These are phyloP conservation scores for Whitmania pigra DNA, from an alignment of 1,140 invertebrate species.

Conservation along the genomic window DNA sequence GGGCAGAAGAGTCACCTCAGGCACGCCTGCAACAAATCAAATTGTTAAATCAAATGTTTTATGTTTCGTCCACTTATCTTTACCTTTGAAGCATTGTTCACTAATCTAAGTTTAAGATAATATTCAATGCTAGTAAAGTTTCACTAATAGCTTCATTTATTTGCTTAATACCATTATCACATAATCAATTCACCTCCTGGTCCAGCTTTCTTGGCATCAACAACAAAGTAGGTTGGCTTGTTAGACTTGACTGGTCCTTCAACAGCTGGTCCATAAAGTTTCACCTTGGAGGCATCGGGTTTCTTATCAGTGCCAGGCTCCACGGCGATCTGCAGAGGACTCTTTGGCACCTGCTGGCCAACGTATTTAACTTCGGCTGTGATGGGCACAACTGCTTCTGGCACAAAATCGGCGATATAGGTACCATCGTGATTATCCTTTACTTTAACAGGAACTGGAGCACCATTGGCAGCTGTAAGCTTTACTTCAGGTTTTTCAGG, in stretches of 20 bases:
- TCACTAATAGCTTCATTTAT: neutral
- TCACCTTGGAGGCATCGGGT: constrained; percentile 11
- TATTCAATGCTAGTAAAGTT: neutral
- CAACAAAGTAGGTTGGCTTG: constrained; percentile 26
- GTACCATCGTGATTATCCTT: constrained; percentile 12
- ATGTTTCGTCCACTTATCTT: no score
- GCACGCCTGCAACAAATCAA: constrained; percentile 11
- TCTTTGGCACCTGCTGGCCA: neutral
- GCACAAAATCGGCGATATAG: constrained; percentile 4
- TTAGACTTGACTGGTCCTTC: constrained; percentile 25
- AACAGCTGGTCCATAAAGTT: constrained; percentile 28
- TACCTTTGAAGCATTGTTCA: no score
- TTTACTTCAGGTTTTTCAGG: constrained; percentile 11
- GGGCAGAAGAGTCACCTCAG: constrained; percentile 5
- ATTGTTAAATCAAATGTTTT: neutral
- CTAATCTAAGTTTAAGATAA: neutral
- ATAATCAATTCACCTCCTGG: constrained; percentile 10
- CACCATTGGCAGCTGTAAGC: neutral
- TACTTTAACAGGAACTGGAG: neutral
- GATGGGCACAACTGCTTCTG: neutral
- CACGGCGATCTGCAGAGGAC: neutral
- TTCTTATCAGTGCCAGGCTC: neutral
- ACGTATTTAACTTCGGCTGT: constrained; percentile 6
- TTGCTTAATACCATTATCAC: neutral
- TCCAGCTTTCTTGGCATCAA: constrained; percentile 25